These are phyloP conservation scores for Ptiloglossa arizonensis DNA, from an alignment of 1,140 invertebrate species.

Conservation along the genomic window DNA sequence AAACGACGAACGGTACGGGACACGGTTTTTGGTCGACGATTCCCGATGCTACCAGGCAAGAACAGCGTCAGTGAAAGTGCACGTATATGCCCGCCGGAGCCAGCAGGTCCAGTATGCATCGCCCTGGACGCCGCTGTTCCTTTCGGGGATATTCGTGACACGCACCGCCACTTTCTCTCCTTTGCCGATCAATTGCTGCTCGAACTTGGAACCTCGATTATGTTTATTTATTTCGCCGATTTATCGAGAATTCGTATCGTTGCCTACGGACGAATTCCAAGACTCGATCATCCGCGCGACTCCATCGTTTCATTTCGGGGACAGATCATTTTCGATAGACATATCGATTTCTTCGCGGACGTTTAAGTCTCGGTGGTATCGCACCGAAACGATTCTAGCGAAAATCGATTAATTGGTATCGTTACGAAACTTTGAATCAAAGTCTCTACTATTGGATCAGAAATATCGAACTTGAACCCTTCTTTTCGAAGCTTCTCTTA, in stretches of 20 bases:
- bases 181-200: slow-evolving; percentile 31
- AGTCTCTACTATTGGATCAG: too few relatives aligned
- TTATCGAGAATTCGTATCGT: background rate
- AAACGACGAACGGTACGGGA: background rate
- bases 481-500: too few relatives aligned
- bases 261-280: too few relatives aligned
- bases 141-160: slow-evolving; percentile 38
- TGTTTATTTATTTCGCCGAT: slow-evolving; percentile 6
- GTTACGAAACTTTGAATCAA: too few relatives aligned
- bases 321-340: too few relatives aligned
- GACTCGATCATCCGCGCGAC: too few relatives aligned
- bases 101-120: slow-evolving; percentile 29
- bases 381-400: too few relatives aligned
- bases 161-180: slow-evolving; percentile 39
- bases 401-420: too few relatives aligned
- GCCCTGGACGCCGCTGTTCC: slow-evolving; percentile 16
- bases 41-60: background rate
- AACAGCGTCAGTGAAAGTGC: slow-evolving; percentile 55
- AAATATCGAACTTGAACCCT: too few relatives aligned
- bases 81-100: slow-evolving; percentile 12
- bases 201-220: background rate
- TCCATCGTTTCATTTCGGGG: too few relatives aligned
- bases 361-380: too few relatives aligned
- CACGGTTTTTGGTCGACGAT: background rate
- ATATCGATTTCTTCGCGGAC: too few relatives aligned